These are phyloP conservation scores for Mactromeris polynyma DNA, from an alignment of 2,888 invertebrate genomes.

Conservation along the genomic window DNA sequence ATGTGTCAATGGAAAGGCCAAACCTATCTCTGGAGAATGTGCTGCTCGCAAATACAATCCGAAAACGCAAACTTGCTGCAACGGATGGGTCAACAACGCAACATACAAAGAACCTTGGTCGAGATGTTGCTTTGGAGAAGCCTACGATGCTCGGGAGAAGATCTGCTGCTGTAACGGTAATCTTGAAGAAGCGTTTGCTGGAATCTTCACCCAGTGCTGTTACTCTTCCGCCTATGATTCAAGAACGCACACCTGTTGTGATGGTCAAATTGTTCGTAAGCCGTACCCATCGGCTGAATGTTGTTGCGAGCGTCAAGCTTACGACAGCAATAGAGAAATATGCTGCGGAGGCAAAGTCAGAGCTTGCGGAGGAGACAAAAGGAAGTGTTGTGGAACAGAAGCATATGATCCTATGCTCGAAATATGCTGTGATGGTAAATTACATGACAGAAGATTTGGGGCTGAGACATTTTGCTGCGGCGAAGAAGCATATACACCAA, in stretches of 20 bases:
- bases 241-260: slow-evolving; percentile 52
- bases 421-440: slow-evolving; percentile 59
- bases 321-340: slow-evolving; percentile 58
- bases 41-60: slow-evolving; percentile 27
- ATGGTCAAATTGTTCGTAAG: slow-evolving; percentile 55
- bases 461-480: slow-evolving; percentile 60
- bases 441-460: slow-evolving; percentile 50
- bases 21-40: slow-evolving; percentile 28
- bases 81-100: slow-evolving; percentile 52
- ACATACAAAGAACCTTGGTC: slow-evolving; percentile 26
- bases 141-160: slow-evolving; percentile 50
- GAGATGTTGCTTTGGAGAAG: slow-evolving; percentile 53
- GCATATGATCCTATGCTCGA: slow-evolving; percentile 54
- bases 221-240: slow-evolving; percentile 57
- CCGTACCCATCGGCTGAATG: slow-evolving; percentile 58
- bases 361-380: slow-evolving; percentile 42
- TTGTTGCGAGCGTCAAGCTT: slow-evolving; percentile 60
- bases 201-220: slow-evolving; percentile 60
- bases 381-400: slow-evolving; percentile 51
- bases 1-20: slow-evolving; percentile 47
- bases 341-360: slow-evolving; percentile 56
- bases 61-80: slow-evolving; percentile 49
- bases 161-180: slow-evolving; percentile 60
- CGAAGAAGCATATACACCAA: slow-evolving; percentile 47
- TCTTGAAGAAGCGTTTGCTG: slow-evolving; percentile 52